Evolutionary conservation across 2,888 invertebrate species (phyloP).

Genomic region (Hecatera dysodea): DNA sequence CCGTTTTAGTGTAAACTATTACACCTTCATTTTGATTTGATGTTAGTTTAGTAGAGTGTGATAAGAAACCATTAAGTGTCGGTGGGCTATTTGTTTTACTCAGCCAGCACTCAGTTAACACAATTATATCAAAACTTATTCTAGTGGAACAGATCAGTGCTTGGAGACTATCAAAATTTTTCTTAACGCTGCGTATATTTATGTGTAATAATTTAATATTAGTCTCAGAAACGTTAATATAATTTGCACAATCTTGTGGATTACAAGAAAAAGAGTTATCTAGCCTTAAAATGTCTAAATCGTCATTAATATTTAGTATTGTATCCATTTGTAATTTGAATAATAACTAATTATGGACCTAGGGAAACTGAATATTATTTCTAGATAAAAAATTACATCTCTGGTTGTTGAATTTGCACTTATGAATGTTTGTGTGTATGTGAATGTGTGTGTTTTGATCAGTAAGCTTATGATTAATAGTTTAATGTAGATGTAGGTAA

Average conservation of each 20-base stretch:
- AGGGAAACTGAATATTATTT: neutral
- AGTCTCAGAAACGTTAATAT: too few species aligned
- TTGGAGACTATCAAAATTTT: too few species aligned
- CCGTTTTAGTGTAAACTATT: too few species aligned
- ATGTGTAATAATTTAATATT: too few species aligned
- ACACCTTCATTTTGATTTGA: too few species aligned
- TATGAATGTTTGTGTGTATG: neutral
- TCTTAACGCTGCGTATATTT: too few species aligned
- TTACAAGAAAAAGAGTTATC: neutral
- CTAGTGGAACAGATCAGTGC: too few species aligned
- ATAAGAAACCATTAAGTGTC: too few species aligned
- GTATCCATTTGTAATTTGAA: conserved; percentile 5
- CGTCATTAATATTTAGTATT: neutral
- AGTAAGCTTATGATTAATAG: neutral
- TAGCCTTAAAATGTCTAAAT: neutral
- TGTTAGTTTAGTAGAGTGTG: too few species aligned
- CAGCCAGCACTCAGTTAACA: too few species aligned
- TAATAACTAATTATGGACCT: neutral
- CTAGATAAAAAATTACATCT: neutral
- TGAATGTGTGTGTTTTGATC: neutral
- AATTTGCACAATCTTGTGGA: neutral
- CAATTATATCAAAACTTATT: too few species aligned
- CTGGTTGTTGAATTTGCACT: neutral
- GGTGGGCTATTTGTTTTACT: too few species aligned
- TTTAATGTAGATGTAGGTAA: neutral